phyloP scores from a whole-genome alignment of 1,140 invertebrate species.

The Bombus confusus region DNA sequence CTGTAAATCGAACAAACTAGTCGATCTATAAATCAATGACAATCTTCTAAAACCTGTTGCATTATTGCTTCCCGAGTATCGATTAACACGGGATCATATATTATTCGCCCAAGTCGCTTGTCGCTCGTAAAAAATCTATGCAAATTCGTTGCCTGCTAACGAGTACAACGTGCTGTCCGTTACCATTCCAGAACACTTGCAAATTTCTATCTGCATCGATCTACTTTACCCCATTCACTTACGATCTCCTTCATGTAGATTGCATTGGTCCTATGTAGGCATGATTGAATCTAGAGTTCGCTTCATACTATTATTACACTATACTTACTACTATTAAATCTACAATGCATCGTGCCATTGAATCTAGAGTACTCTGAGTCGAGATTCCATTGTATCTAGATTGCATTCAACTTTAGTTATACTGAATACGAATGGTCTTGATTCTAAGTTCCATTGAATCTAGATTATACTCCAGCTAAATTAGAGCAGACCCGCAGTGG shows the following conservation, averaged over 20 bases:
- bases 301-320: too few species aligned
- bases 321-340: too few species aligned
- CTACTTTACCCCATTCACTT: background rate
- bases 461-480: too few species aligned
- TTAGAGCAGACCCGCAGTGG: too few species aligned
- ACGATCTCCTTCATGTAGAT: background rate
- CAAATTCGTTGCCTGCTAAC: background rate
- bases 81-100: conserved; percentile 28
- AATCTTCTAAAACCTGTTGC: conserved; percentile 45
- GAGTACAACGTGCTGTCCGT: background rate
- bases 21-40: conserved; percentile 18
- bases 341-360: too few species aligned
- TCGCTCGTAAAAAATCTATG: background rate
- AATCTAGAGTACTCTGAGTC: too few species aligned
- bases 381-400: too few species aligned
- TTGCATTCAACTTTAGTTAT: too few species aligned
- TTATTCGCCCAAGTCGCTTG: conserved; percentile 16
- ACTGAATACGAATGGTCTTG: too few species aligned
- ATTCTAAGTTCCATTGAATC: too few species aligned
- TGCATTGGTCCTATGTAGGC: too few species aligned
- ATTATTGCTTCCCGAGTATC: conserved; percentile 12
- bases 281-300: too few species aligned
- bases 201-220: background rate
- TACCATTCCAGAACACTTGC: background rate
- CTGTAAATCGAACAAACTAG: background rate